A percentile compares a stretch with the other conserved stretches of the same genome.
phyloP scores from a whole-genome alignment of 2,888 invertebrate species.

The Muschampia plurimacula region DNA sequence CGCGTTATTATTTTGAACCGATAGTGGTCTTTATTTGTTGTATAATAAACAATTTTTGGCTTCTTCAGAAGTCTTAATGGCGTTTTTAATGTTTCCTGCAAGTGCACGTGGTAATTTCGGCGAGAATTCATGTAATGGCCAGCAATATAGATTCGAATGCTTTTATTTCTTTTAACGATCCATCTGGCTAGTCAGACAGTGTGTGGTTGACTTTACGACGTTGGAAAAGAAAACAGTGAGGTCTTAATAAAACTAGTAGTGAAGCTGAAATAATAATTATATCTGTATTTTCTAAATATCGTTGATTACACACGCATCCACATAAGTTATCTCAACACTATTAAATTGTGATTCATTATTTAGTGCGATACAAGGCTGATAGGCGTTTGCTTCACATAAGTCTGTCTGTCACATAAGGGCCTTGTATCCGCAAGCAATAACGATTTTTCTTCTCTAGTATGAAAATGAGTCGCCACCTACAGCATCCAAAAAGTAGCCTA shows the following conservation, averaged over 20 bases:
- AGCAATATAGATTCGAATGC: slow-evolving; percentile 28
- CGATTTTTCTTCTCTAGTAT: no score
- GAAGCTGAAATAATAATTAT: slow-evolving; percentile 11
- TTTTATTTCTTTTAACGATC: slow-evolving; percentile 38
- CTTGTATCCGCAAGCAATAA: no score
- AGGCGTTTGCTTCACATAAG: no score
- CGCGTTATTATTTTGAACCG: slow-evolving; percentile 46
- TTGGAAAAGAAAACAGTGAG: slow-evolving; percentile 20
- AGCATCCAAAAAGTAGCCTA: no score
- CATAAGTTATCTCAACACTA: no score
- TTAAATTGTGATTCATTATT: no score
- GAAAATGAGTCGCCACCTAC: no score
- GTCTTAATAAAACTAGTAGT: slow-evolving; percentile 25
- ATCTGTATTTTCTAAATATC: no score
- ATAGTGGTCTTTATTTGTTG: slow-evolving; percentile 50
- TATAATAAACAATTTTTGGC: slow-evolving; percentile 53
- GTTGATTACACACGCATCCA: no score
- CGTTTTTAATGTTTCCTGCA: slow-evolving; percentile 48
- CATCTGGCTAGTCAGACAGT: slow-evolving; percentile 30
- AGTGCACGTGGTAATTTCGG: slow-evolving; percentile 35
- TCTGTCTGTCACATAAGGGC: no score
- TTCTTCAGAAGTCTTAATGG: slow-evolving; percentile 50
- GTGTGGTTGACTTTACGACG: slow-evolving; percentile 24
- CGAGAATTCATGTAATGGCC: slow-evolving; percentile 34
- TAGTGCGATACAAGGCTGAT: no score